Conservation (phyloP, 2,797 vertebrate genomes). For the Pseudomugil tenellus region DNA sequence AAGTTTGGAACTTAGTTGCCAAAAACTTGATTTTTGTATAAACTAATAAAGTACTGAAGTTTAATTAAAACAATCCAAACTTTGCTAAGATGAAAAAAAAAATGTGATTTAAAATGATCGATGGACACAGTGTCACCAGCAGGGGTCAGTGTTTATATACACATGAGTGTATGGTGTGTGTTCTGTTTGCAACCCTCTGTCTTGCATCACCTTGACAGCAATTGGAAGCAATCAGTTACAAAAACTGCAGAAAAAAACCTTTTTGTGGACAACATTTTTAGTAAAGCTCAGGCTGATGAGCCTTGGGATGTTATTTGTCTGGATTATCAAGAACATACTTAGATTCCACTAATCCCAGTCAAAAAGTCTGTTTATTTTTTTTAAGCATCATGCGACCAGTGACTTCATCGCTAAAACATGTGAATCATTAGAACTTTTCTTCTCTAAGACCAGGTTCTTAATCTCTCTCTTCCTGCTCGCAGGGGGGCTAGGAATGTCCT, state of each 20-base stretch:
- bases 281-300: background rate
- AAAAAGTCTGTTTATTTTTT: conserved; percentile 8
- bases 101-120: background rate
- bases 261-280: background rate
- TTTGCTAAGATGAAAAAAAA: background rate
- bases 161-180: conserved; percentile 29
- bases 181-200: conserved; percentile 26
- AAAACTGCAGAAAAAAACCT: conserved; percentile 4
- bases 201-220: conserved; percentile 47
- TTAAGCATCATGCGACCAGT: conserved; percentile 30
- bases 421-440: conserved; percentile 47
- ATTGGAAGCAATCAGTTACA: conserved; percentile 4
- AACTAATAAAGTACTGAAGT: background rate
- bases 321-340: conserved; percentile 11
- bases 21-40: too few species aligned
- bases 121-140: conserved; percentile 59
- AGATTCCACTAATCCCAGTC: background rate
- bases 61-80: background rate
- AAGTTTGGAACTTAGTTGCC: too few species aligned
- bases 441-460: conserved; percentile 34
- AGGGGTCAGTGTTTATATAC: conserved; percentile 79
- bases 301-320: background rate
- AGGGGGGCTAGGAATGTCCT: conserved; percentile 70
- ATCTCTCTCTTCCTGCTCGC: conserved; percentile 54
- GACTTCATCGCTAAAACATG: conserved; percentile 67